These are phyloP conservation scores for Heptranchias perlo DNA, from an alignment of 2,113 vertebrate genomes.

Conservation along the genomic window DNA sequence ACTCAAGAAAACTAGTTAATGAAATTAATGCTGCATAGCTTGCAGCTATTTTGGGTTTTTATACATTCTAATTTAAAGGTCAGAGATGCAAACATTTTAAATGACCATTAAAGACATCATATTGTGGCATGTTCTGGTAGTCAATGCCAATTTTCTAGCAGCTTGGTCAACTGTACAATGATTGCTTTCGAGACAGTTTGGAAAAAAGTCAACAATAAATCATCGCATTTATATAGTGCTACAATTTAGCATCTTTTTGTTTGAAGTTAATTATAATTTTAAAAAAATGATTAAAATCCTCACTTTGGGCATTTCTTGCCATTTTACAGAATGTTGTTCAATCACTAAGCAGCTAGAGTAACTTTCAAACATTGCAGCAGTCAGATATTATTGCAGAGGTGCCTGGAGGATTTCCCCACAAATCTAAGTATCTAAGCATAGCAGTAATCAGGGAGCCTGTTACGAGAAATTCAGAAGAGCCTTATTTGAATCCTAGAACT, in stretches of 20 bases:
- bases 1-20: slow-evolving; percentile 21
- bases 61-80: slow-evolving; percentile 30
- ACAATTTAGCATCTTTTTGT: neutral
- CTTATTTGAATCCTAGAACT: neutral
- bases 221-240: neutral
- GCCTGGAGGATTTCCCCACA: neutral
- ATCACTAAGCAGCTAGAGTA: too few species aligned
- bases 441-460: neutral
- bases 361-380: slow-evolving; percentile 5
- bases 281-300: neutral
- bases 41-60: slow-evolving; percentile 28
- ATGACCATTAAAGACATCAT: slow-evolving; percentile 19
- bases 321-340: neutral
- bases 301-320: neutral
- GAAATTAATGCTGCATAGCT: neutral
- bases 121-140: neutral
- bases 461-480: neutral
- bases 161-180: slow-evolving; percentile 30
- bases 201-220: neutral
- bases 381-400: slow-evolving; percentile 1
- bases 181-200: neutral
- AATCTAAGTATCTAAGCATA: neutral
- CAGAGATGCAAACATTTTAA: neutral
- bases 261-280: neutral
- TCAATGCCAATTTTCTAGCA: slow-evolving; percentile 29